Percentiles rank a stretch among this genome's conserved stretches.
Conservation (phyloP, 1,140 invertebrate species). For the Pseudomyrmex gracilis region DNA sequence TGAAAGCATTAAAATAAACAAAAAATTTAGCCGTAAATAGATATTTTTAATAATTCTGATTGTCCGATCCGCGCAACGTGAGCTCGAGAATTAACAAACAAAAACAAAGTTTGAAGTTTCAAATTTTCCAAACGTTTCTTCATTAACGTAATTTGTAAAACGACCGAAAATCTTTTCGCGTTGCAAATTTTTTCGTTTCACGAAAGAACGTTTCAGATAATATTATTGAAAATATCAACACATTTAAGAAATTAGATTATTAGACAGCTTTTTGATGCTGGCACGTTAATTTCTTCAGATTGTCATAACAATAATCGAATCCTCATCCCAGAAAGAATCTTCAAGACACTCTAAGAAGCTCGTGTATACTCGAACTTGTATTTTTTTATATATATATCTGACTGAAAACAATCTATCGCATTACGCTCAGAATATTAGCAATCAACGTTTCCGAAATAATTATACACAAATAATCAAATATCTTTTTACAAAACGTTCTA, state of each 20-base stretch:
- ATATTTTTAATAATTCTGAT: not conserved
- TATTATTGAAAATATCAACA: constrained; percentile 53
- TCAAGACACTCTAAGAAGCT: constrained; percentile 58
- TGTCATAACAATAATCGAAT: constrained; percentile 62
- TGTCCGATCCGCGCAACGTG: constrained; percentile 22
- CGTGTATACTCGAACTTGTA: constrained; percentile 29
- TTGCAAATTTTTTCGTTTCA: constrained; percentile 42
- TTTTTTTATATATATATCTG: constrained; percentile 57
- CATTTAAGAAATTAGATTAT: constrained; percentile 59
- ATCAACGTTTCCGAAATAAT: constrained; percentile 59
- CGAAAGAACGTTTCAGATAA: constrained; percentile 45
- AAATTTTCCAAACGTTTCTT: constrained; percentile 27
- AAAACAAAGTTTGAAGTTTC: no score
- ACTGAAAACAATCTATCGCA: constrained; percentile 62
- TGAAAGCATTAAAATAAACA: constrained; percentile 44
- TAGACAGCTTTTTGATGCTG: constrained; percentile 67
- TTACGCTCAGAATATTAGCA: constrained; percentile 56
- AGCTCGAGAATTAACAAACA: not conserved
- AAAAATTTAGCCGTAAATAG: constrained; percentile 17
- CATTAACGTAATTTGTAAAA: constrained; percentile 72
- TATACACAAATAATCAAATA: constrained; percentile 63
- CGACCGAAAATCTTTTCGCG: constrained; percentile 57
- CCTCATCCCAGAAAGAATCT: constrained; percentile 61
- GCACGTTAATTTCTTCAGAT: constrained; percentile 70
- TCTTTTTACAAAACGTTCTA: constrained; percentile 44